Percentiles rank a stretch among this genome's conserved stretches.
Conservation (phyloP, 2,888 invertebrate species). For the Cinara cedri region DNA sequence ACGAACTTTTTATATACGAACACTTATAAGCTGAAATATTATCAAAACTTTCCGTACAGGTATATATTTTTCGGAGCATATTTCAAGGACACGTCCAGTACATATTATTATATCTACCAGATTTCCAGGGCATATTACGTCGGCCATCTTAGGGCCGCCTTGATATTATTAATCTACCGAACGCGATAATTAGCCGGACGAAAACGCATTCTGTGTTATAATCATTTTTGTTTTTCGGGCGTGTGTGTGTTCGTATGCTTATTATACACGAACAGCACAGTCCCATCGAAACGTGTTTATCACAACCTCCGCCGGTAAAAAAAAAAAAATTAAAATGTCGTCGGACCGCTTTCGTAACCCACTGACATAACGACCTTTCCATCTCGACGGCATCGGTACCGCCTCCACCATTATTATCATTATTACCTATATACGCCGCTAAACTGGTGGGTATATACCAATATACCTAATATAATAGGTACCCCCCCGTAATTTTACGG, state of each 20-base stretch:
- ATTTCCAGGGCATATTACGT: not conserved
- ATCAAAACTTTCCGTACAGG: too few relatives aligned
- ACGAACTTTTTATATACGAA: too few relatives aligned
- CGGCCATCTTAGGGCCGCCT: too few relatives aligned
- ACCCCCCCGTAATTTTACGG: conserved; percentile 2
- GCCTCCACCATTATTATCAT: conserved; percentile 46
- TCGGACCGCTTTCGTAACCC: conserved; percentile 52
- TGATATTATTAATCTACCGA: too few relatives aligned
- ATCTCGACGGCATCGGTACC: conserved; percentile 28
- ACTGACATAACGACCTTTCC: conserved; percentile 57
- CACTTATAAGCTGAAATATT: too few relatives aligned
- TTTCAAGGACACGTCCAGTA: conserved; percentile 15
- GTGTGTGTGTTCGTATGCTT: not conserved
- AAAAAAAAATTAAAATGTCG: conserved; percentile 36
- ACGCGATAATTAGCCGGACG: too few relatives aligned
- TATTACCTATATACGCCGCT: not conserved
- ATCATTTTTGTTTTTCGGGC: not conserved
- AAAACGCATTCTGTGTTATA: too few relatives aligned
- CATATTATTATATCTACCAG: not conserved
- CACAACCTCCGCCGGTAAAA: conserved; percentile 39
- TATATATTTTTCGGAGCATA: too few relatives aligned
- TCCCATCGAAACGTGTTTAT: conserved; percentile 42
- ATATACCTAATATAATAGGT: not conserved
- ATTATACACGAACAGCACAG: not conserved
- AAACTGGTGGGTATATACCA: conserved; percentile 10